Evolutionary conservation across 2,797 vertebrate species (phyloP).

Genomic region (Esox masquinongy): DNA sequence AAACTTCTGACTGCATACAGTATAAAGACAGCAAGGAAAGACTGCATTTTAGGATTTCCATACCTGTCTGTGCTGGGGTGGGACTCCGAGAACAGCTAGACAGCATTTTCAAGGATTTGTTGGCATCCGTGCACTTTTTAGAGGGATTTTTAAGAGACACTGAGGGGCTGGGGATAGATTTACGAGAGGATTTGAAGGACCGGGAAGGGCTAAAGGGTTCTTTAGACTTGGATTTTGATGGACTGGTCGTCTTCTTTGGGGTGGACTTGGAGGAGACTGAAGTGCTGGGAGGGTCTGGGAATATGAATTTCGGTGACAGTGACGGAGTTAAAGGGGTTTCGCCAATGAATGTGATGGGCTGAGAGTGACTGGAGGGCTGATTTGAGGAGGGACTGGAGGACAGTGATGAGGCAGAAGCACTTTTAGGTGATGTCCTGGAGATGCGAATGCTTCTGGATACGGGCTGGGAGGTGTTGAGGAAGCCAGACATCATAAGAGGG

Average conservation of each 20-base stretch:
- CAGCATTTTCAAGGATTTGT: slow-evolving; percentile 17
- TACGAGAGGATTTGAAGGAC: slow-evolving; percentile 34
- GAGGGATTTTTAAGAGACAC: slow-evolving; percentile 9
- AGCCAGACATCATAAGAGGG: slow-evolving; percentile 65
- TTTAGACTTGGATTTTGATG: slow-evolving; percentile 12
- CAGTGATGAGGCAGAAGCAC: slow-evolving; percentile 34
- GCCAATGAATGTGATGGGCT: slow-evolving; percentile 33
- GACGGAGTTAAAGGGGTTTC: slow-evolving; percentile 27
- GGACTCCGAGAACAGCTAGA: slow-evolving; percentile 35
- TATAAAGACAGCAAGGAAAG: neutral
- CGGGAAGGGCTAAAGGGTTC: slow-evolving; percentile 27
- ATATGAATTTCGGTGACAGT: slow-evolving; percentile 34
- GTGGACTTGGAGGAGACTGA: slow-evolving; percentile 15
- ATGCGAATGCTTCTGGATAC: slow-evolving; percentile 56
- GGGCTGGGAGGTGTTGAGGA: slow-evolving; percentile 55
- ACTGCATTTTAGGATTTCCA: neutral
- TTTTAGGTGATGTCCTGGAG: slow-evolving; percentile 39
- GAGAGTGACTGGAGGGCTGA: slow-evolving; percentile 22
- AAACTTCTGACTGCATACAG: neutral
- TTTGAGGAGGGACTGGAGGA: slow-evolving; percentile 39
- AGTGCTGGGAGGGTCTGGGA: slow-evolving; percentile 17
- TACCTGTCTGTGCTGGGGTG: slow-evolving; percentile 46
- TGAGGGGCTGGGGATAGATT: slow-evolving; percentile 4
- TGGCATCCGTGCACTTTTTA: slow-evolving; percentile 33
- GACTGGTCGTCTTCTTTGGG: neutral